A percentile compares a stretch with the other conserved stretches of the same genome.
phyloP scores from a whole-genome alignment of 2,888 invertebrate species.

The Phaonia tiefii region DNA sequence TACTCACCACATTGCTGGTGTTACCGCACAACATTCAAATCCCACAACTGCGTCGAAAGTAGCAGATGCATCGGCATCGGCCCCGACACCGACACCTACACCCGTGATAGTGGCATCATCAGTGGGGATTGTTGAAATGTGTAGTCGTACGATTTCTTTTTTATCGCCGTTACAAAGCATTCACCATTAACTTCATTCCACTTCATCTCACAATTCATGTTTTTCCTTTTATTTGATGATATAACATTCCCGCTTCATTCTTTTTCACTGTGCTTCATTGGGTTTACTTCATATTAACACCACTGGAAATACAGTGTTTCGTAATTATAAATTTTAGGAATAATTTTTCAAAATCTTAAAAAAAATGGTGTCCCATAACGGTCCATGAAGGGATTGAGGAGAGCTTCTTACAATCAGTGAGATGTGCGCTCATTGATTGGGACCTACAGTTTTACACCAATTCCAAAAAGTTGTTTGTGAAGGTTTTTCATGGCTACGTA shows the following conservation, averaged over 20 bases:
- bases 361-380: too few relatives aligned
- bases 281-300: neutral
- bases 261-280: neutral
- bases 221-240: conserved; percentile 30
- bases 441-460: too few relatives aligned
- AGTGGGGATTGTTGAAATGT: conserved; percentile 45
- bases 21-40: too few relatives aligned
- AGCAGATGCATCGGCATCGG: neutral
- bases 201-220: conserved; percentile 36
- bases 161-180: conserved; percentile 30
- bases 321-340: too few relatives aligned
- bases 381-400: too few relatives aligned
- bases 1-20: too few relatives aligned
- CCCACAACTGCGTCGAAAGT: too few relatives aligned
- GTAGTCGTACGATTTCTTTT: conserved; percentile 13
- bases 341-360: too few relatives aligned
- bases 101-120: neutral
- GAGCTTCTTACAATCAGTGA: too few relatives aligned
- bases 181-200: conserved; percentile 55
- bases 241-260: conserved; percentile 14
- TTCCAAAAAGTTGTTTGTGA: too few relatives aligned
- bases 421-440: too few relatives aligned
- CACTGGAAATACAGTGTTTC: neutral
- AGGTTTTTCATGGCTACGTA: too few relatives aligned
- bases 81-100: neutral